phyloP scores from a whole-genome alignment of 2,797 vertebrate species.

The Danio choprae region DNA sequence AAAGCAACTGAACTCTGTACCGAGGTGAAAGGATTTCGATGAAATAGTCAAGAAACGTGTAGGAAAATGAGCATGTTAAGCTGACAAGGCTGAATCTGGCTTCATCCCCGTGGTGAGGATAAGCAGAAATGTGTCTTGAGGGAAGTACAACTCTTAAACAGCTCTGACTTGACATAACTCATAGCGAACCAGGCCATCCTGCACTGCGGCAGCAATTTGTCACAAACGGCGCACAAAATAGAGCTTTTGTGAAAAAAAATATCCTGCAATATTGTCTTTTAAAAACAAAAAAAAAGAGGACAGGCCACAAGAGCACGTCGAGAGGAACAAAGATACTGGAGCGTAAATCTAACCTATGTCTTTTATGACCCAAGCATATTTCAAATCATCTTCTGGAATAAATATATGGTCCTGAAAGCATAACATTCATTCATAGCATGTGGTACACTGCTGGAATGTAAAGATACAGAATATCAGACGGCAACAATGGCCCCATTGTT shows the following conservation, averaged over 20 bases:
- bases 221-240: constrained; percentile 51
- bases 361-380: background rate
- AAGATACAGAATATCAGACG: constrained; percentile 34
- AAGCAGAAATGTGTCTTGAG: constrained; percentile 34
- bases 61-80: constrained; percentile 21
- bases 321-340: background rate
- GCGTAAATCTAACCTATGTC: background rate
- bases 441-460: constrained; percentile 4
- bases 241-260: constrained; percentile 37
- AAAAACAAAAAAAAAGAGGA: constrained; percentile 14
- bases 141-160: constrained; percentile 33
- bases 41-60: constrained; percentile 1
- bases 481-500: constrained; percentile 76
- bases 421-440: background rate
- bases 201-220: constrained; percentile 26
- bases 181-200: constrained; percentile 31
- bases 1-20: constrained; percentile 17
- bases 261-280: constrained; percentile 13
- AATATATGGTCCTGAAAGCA: constrained; percentile 10
- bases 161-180: constrained; percentile 42
- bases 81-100: constrained; percentile 25
- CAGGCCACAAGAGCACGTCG: background rate
- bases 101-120: constrained; percentile 21
- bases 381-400: constrained; percentile 6
- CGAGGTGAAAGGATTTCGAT: constrained; percentile 17